Base-by-base conservation (phyloP, 2,113 vertebrate genomes). In the Rhabdomys dilectus region DNA sequence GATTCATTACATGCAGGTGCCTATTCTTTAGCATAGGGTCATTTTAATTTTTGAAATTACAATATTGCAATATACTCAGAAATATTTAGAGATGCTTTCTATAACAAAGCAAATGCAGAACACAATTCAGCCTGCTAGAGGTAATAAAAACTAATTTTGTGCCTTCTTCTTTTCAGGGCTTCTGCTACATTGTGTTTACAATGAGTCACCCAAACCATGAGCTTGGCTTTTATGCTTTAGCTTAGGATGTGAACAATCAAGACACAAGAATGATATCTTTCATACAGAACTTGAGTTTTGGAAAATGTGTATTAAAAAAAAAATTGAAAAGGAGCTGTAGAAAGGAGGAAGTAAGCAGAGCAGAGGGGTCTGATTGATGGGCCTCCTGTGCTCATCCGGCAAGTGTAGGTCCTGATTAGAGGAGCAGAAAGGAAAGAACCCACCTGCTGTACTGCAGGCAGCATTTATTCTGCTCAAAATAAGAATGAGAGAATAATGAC, bases 21-120 rank as follows among this genome's bases (percentile, higher is more conserved):
- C 48, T 94, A 8, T 73, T 95, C 29, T 66, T 13, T 45, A 72
- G 82, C 29, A 7, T 34, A 77, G 17, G 15, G 51, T 93, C 51
- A 89, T 84, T 91, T 94, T 88, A 91, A 91, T 92, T 78, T 73
- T 72, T 11, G 82, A 97, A 96, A 93, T 72, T 92, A 89, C 4
- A 86, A 2, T n/a, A 88, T 1, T 89, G 10, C 2, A 88, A 88
- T 42, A 88, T 5, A 58, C 0, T 21, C 26, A 87, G 17, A 72
- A 93, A 73, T 88, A 89, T 62, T 95, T 93, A 77, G 21, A 75
- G 75, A 36, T 89, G 70, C 72, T 92, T 94, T 92, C 7, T 72
- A 60, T 58, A 45, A 68, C 36, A 95, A 45, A 73, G 51, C 48
- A 88, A 91, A 36, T 88, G 39, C 72, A 93, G 82, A 89, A 58